Percentiles rank a stretch among this genome's conserved stretches.
Evolutionary conservation across 2,113 vertebrate genomes (phyloP).

Genomic region (Limnothrissa miodon): DNA sequence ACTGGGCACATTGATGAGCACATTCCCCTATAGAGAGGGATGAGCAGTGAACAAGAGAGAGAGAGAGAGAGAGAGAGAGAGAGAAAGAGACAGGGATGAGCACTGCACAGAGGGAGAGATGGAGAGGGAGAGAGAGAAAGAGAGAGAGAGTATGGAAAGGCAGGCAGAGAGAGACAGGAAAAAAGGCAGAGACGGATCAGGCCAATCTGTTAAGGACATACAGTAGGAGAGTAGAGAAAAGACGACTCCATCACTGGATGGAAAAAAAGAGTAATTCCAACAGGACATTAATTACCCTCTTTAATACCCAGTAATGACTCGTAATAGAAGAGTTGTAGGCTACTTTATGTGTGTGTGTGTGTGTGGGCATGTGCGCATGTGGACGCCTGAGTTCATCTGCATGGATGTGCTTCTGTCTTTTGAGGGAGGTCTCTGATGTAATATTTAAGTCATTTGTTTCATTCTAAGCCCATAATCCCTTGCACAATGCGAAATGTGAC

Average conservation of each 20-base stretch:
- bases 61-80: not conserved
- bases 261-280: not conserved
- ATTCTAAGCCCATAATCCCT: constrained; percentile 6
- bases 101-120: not conserved
- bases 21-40: not conserved
- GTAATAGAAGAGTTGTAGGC: not conserved
- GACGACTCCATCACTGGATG: not conserved
- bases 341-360: not conserved
- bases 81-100: not conserved
- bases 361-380: not conserved
- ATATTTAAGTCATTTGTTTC: constrained; percentile 8
- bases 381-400: not conserved
- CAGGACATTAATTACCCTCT: not conserved
- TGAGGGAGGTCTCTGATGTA: constrained; percentile 1
- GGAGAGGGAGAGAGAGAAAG: not conserved
- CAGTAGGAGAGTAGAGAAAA: not conserved
- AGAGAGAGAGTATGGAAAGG: not conserved
- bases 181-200: not conserved
- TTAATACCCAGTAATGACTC: not conserved
- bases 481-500: constrained; percentile 2
- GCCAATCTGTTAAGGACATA: not conserved
- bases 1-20: not conserved
- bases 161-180: not conserved
- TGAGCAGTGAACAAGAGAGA: too few species aligned
- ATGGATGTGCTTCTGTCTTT: not conserved